Base-by-base conservation (phyloP, 2,888 invertebrate genomes). In the Scrobipalpa atriplicella region DNA sequence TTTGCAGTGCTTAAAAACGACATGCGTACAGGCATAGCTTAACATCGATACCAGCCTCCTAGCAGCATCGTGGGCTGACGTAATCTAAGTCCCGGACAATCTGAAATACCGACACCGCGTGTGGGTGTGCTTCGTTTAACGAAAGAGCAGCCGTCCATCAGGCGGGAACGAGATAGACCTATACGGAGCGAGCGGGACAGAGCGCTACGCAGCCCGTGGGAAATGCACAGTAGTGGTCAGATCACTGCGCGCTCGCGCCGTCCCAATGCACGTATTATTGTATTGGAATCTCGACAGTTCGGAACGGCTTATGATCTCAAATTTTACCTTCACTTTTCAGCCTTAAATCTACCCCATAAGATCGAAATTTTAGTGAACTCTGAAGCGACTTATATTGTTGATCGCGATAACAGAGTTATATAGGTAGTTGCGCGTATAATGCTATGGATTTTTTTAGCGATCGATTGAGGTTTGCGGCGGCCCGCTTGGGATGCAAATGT, bases 141-240 rank as follows among this genome's bases (percentile, higher is more conserved):
- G 90, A 87, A 90, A 91, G 89, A 90, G 88, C 90, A 86, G 88
- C 91, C 88, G 90, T 92, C 87, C 89, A 89, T 90, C 90, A 89
- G 87, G 91, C 71, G 75, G 19, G 76, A 92, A 41, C 58, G 84
- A 73, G 90, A 91, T 78, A 71, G 68, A 70, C 85, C 85, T 86
- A 86, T 86, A 79, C 78, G 68, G 83, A 78, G 77, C 65, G 83
- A 92, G 72, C 71, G 78, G 80, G 73, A 78, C 75, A 71, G 82
- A 73, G 69, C 73, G 81, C 78, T 80, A 83, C 83, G 83, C 85
- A 87, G 87, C 88, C 89, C 93, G 93, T 93, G 93, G 93, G 93
- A 93, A 93, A 90, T 93, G 93, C 92, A 93, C 93, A 93, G 93
- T 92, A 93, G 93, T 92, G 92, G 92, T 90, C 92, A 90, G 92